Base-by-base conservation (phyloP, 2,888 invertebrate genomes). In the Euplexia lucipara region DNA sequence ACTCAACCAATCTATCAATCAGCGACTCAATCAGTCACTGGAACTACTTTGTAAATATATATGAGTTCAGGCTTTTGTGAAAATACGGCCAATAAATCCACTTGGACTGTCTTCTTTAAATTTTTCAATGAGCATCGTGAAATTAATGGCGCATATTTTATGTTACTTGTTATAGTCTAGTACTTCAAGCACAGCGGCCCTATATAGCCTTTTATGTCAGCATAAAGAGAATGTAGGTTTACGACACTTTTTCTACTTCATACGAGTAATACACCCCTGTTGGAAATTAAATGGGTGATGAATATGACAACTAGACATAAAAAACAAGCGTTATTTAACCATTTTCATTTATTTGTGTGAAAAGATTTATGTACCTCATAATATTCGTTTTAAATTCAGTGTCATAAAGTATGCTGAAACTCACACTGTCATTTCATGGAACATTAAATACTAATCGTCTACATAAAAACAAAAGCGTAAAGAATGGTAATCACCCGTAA, bases 141-240 rank as follows among this genome's bases (percentile, higher is more conserved):
- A 74, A 49, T 58, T 71, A 71, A 71, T 72, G 49, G 20, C 26
- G 53, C 49, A 60, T 69, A 54, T 69, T 68, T 75, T 69, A 71
- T 68, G 49, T 16, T 2, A 12, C 49, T 75, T 59, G 69, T 71
- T 51, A 69, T 60, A 69, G 70, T 59, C 51, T 60, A 69, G 53
- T 68, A 37, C 48, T 49, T 35, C 44, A 58, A 68, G 59, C 48
- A 16, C 58, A 48, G 51, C 68, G 39, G 34, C 44, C 22, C 48
- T 69, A 45, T 59, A 60, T 37, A 56, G 53, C 61, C 8, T 71
- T 74, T 71, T 42, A 75, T 60, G 54, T 39, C 45, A 42, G 16
- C 16, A 60, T 69, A 34, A 61, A 69, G 37, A 20, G 61, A 75
- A 75, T 69, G 37, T 69, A 56, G 70, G 75, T 71, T 71, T 75